These are phyloP conservation scores for Phylloscopus trochiloides DNA, from an alignment of 2,113 vertebrate species.

Conservation along the genomic window DNA sequence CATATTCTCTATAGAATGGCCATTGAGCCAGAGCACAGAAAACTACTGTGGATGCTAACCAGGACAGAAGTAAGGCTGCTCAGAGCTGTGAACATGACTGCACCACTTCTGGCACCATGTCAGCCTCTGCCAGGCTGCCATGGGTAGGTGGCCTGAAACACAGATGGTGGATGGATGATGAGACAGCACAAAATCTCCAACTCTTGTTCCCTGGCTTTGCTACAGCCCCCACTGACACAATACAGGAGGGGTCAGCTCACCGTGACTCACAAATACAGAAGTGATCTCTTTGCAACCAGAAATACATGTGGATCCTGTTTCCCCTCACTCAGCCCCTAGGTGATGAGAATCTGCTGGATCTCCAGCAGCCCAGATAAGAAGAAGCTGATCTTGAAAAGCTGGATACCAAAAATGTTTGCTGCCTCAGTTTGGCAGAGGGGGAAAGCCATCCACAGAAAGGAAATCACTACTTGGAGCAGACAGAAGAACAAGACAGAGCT, in stretches of 20 bases:
- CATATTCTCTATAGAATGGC: not conserved
- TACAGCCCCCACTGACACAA: rapidly evolving
- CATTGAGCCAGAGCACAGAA: not conserved
- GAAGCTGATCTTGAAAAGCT: not conserved
- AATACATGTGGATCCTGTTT: not conserved
- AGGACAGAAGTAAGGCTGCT: not conserved
- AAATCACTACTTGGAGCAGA: not conserved
- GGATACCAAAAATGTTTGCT: not conserved
- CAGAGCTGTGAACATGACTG: not conserved
- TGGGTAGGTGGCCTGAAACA: not conserved
- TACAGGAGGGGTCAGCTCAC: not conserved
- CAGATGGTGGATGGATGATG: not conserved
- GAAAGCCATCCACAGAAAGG: not conserved
- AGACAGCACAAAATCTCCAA: not conserved
- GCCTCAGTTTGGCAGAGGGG: not conserved
- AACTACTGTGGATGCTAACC: not conserved
- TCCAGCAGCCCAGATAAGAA: not conserved
- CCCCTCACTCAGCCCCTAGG: not conserved
- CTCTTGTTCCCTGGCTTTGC: not conserved
- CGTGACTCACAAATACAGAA: rapidly evolving
- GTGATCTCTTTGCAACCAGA: not conserved
- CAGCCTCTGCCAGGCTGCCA: not conserved
- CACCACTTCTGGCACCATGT: not conserved
- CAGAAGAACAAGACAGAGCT: not conserved
- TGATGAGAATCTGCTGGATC: not conserved